phyloP scores from a whole-genome alignment of 2,888 invertebrate genomes.

The Lithosia quadra region DNA sequence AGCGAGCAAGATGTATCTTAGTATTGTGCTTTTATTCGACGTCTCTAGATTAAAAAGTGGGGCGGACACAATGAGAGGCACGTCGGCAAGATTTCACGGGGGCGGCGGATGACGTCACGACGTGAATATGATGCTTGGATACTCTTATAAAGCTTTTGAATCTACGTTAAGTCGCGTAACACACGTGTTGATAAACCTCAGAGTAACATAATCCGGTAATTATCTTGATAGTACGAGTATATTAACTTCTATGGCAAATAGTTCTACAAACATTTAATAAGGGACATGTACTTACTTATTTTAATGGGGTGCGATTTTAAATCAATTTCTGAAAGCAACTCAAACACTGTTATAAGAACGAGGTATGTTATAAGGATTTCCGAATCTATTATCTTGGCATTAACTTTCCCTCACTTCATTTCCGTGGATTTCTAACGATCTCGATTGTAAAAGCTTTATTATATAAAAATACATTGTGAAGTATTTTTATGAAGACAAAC shows the following conservation, averaged over 20 bases:
- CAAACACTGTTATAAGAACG: neutral
- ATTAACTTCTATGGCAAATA: neutral
- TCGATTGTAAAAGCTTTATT: conserved; percentile 5
- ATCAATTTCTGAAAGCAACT: neutral
- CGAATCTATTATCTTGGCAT: neutral
- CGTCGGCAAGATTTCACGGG: conserved; percentile 63
- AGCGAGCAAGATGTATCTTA: conserved; percentile 72
- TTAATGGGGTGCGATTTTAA: neutral
- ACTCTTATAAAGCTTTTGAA: conserved; percentile 56
- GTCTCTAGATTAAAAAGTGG: conserved; percentile 84
- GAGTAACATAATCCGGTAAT: neutral
- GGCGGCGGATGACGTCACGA: conserved; percentile 70
- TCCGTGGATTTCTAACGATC: conserved; percentile 13
- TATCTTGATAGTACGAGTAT: neutral
- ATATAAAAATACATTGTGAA: neutral
- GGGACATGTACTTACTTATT: too few relatives aligned
- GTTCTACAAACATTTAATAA: neutral
- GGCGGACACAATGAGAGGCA: conserved; percentile 76
- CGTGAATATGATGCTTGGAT: conserved; percentile 70
- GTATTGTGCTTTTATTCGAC: conserved; percentile 82
- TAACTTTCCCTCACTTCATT: neutral
- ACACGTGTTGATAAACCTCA: conserved; percentile 22
- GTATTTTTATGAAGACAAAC: conserved; percentile 1
- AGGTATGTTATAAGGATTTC: neutral
- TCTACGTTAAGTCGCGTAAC: conserved; percentile 45